A percentile compares a stretch with the other conserved stretches of the same genome.
These are phyloP conservation scores for Andrena bucephala DNA, from an alignment of 2,888 invertebrate genomes.

Conservation along the genomic window DNA sequence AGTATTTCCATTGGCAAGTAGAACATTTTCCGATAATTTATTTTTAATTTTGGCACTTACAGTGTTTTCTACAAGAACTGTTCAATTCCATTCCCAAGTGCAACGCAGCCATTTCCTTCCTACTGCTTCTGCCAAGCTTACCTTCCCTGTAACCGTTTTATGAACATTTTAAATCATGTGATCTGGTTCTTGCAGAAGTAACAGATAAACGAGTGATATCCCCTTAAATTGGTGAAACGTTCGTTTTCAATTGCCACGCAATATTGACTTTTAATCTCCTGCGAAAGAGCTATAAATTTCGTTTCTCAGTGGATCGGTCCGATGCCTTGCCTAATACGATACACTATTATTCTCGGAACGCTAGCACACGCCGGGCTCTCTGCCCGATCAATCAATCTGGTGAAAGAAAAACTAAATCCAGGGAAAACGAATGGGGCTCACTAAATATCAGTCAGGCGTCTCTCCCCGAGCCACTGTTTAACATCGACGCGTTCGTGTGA, in stretches of 20 bases:
- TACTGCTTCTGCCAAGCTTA: background rate
- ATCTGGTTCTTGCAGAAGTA: background rate
- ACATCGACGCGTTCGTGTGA: slow-evolving; percentile 18
- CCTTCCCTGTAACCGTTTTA: background rate
- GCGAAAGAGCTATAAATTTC: slow-evolving; percentile 41
- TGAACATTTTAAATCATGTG: background rate
- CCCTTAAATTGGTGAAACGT: background rate
- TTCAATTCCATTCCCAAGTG: too few species aligned
- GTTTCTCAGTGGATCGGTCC: slow-evolving; percentile 32
- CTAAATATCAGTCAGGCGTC: slow-evolving; percentile 45
- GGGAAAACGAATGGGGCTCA: slow-evolving; percentile 35
- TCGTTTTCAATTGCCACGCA: slow-evolving; percentile 3
- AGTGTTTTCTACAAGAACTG: too few species aligned
- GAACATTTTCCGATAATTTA: too few species aligned
- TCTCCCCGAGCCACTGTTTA: slow-evolving; percentile 40
- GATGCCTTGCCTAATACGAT: slow-evolving; percentile 41
- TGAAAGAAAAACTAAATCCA: slow-evolving; percentile 43
- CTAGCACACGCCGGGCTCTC: slow-evolving; percentile 25
- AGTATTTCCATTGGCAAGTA: too few species aligned
- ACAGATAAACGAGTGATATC: background rate
- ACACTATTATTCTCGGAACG: slow-evolving; percentile 49
- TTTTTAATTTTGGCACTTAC: too few species aligned
- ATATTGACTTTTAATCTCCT: slow-evolving; percentile 17
- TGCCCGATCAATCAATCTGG: slow-evolving; percentile 38
- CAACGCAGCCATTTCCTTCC: too few species aligned